These are phyloP conservation scores for Galaxea fascicularis DNA, from an alignment of 92 coral and sea anemone genomes.

Conservation along the genomic window DNA sequence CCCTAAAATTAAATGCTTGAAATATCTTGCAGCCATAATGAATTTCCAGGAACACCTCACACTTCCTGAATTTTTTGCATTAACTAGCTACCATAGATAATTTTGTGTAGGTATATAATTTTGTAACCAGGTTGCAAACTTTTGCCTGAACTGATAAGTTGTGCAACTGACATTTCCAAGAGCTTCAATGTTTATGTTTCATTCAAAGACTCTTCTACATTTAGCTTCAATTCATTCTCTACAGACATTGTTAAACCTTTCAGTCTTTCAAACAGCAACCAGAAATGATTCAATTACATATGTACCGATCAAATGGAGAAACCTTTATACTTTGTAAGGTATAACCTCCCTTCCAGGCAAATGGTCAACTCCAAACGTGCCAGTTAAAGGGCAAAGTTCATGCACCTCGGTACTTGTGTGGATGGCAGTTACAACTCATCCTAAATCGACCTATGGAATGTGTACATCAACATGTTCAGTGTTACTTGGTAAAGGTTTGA, in stretches of 20 bases:
- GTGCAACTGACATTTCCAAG: slow-evolving; percentile 4
- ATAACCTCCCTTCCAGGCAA: slow-evolving; percentile 7
- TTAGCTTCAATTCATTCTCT: slow-evolving; percentile 3
- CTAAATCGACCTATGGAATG: too few species aligned
- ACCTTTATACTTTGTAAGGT: not conserved
- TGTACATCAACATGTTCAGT: too few species aligned
- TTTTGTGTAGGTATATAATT: not conserved
- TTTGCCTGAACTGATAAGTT: slow-evolving; percentile 5
- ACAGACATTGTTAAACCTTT: not conserved
- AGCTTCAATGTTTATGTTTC: slow-evolving; percentile 3
- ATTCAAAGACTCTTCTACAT: not conserved
- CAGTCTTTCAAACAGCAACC: slow-evolving; percentile 8
- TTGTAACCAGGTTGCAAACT: slow-evolving; percentile 2
- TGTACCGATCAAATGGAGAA: not conserved
- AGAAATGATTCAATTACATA: not conserved
- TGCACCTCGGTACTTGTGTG: too few species aligned
- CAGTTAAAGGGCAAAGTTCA: slow-evolving; percentile 6
- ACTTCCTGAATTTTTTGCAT: slow-evolving; percentile 1
- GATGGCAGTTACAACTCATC: too few species aligned
- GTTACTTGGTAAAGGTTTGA: too few species aligned
- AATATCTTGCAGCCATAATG: not conserved
- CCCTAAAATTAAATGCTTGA: not conserved
- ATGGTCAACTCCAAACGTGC: slow-evolving; percentile 1
- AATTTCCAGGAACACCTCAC: slow-evolving; percentile 4
- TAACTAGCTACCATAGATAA: slow-evolving; percentile 1